Evolutionary conservation across 2,113 vertebrate genomes (phyloP).

Genomic region (Zosterops hypoxanthus): DNA sequence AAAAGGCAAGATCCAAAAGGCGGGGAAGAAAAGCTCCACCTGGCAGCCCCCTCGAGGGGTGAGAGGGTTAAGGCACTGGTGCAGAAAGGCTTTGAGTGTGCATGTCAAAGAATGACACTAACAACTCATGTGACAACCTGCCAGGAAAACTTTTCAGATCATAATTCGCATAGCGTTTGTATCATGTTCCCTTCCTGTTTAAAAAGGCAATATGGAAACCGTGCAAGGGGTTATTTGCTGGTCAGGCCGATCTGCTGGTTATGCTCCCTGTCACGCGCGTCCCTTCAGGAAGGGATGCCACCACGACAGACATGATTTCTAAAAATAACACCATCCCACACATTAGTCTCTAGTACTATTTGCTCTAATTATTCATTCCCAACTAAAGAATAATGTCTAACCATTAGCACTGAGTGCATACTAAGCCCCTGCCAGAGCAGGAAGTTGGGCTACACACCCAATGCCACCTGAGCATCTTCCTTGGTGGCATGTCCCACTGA

Average conservation of each 20-base stretch:
- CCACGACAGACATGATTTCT: neutral
- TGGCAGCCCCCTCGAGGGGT: fast-evolving
- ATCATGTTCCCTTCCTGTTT: slow-evolving; percentile 46
- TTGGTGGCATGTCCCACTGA: neutral
- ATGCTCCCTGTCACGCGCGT: neutral
- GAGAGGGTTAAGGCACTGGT: neutral
- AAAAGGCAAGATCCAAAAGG: neutral
- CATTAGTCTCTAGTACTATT: neutral
- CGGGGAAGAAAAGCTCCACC: neutral
- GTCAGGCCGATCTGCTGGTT: slow-evolving; percentile 6
- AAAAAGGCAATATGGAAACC: slow-evolving; percentile 30
- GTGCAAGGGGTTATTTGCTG: slow-evolving; percentile 36
- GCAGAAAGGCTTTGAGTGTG: slow-evolving; percentile 3
- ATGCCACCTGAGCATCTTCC: neutral
- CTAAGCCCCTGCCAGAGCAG: neutral
- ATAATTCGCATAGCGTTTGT: slow-evolving; percentile 16
- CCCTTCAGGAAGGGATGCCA: slow-evolving; percentile 40
- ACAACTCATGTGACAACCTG: slow-evolving; percentile 12
- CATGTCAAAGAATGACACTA: slow-evolving; percentile 24
- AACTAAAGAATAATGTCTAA: neutral
- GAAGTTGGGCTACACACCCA: neutral
- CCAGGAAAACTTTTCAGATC: slow-evolving; percentile 51
- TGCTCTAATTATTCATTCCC: neutral
- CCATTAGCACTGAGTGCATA: neutral
- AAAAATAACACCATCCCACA: neutral